Evolutionary conservation across 2,888 invertebrate species (phyloP).

Genomic region (Tenthredo amoena): DNA sequence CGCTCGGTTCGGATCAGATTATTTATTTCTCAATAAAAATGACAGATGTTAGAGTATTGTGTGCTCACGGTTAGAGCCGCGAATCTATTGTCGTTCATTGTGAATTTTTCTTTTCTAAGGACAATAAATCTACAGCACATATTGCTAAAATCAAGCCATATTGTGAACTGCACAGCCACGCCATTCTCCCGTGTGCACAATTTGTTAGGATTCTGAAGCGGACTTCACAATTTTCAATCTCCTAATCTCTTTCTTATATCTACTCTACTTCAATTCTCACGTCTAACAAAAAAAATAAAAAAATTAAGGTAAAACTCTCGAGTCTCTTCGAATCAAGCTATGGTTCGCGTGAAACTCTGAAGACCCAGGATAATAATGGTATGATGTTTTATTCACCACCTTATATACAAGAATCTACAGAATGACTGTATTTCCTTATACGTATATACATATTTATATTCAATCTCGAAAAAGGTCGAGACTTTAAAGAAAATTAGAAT

Average conservation of each 20-base stretch:
- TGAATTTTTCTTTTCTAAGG: neutral
- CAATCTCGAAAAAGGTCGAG: no score
- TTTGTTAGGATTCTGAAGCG: neutral
- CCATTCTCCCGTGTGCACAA: neutral
- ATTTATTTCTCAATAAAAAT: neutral
- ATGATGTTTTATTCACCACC: no score
- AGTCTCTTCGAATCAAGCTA: no score
- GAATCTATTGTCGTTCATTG: constrained; percentile 32
- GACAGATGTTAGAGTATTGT: constrained; percentile 27
- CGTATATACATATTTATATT: no score
- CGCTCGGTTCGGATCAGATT: neutral
- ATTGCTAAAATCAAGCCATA: constrained; percentile 29
- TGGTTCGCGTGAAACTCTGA: neutral
- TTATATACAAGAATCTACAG: no score
- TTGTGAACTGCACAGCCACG: constrained; percentile 1
- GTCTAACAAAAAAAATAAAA: neutral
- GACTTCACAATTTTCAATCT: neutral
- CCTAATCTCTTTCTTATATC: neutral
- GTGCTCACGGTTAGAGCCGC: neutral
- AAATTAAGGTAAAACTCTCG: neutral
- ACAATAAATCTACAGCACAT: neutral
- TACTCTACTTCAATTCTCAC: neutral
- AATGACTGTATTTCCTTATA: no score
- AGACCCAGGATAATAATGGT: neutral
- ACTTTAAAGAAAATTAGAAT: no score